phyloP scores from a whole-genome alignment of 2,888 invertebrate genomes.

The Desoria tigrina region DNA sequence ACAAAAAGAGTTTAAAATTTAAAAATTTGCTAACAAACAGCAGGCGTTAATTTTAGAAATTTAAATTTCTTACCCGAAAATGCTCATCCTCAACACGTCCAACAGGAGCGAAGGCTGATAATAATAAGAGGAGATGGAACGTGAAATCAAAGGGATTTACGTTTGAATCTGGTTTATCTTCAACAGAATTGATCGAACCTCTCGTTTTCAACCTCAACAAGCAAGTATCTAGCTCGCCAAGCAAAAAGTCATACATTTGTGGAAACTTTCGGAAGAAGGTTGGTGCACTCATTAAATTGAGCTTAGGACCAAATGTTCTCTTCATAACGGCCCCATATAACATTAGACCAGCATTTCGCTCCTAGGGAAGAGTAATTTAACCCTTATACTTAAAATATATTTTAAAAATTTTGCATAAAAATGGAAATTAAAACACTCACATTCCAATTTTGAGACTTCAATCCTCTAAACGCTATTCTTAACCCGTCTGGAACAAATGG shows the following conservation, averaged over 20 bases:
- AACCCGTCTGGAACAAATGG: slow-evolving; percentile 71
- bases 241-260: slow-evolving; percentile 64
- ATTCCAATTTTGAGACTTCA: slow-evolving; percentile 74
- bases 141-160: slow-evolving; percentile 40
- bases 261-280: slow-evolving; percentile 77
- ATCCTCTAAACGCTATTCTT: slow-evolving; percentile 71
- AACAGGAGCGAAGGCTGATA: slow-evolving; percentile 47
- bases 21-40: slow-evolving; percentile 9
- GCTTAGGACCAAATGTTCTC: slow-evolving; percentile 74
- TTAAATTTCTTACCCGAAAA: slow-evolving; percentile 34
- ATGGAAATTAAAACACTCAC: slow-evolving; percentile 66
- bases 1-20: background rate
- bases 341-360: slow-evolving; percentile 82
- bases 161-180: background rate
- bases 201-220: slow-evolving; percentile 27
- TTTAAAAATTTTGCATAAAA: slow-evolving; percentile 22
- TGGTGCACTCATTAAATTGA: slow-evolving; percentile 60
- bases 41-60: background rate
- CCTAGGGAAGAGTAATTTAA: slow-evolving; percentile 59
- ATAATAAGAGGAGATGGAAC: slow-evolving; percentile 47
- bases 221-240: slow-evolving; percentile 58
- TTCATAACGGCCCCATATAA: slow-evolving; percentile 79
- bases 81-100: slow-evolving; percentile 47
- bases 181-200: background rate
- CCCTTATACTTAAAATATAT: too few species aligned